Evolutionary conservation across 2,888 invertebrate species (phyloP), one percentile per base, ranked within the genome.

Genomic region (Spilosoma lubricipeda): DNA sequence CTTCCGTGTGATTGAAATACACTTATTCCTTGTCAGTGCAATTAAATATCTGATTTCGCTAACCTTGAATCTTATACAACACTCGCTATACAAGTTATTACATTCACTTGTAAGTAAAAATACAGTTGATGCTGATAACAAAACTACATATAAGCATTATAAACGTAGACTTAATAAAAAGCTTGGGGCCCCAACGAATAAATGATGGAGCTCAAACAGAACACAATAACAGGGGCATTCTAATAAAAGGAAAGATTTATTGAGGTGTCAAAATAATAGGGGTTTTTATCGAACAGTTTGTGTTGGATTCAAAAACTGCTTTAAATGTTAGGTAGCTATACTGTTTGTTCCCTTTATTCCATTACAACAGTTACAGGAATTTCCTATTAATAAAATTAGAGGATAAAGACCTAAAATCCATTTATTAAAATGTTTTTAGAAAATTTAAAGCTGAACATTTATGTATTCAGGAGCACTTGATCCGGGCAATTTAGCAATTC

Each of bases 171-270:
- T 80, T 77, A 80, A 85, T 85, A 84, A 85, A 45, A 88, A 84
- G 85, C 84, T 83, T 87, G 92, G 88, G 91, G 11, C 70, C 42
- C 42, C 27, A 70, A 63, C 30, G 77, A 79, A 85, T 84, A 84
- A 86, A 88, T 83, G 85, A 83, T 83, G 87, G 92, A 87, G 91
- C 84, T 85, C 82, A 86, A 90, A 23, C 52, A 23, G 48, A 20
- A 9, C 90, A 91, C 92, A 90, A 93, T 90, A 92, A 91, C 89
- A 87, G 93, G 90, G 90, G 83, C 83, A 71, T 78, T 79, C 84
- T 84, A 86, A 94, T 93, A 92, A 94, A 93, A 91, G 90, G 87
- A 86, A 93, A 93, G 93, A 95, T 95, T 93, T 94, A 94, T 94
- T 80, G 86, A 85, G 80, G 85, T 91, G 92, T 93, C 91, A 90